Evolutionary conservation across 2,888 invertebrate species (phyloP).

Genomic region (Apamea monoglypha): DNA sequence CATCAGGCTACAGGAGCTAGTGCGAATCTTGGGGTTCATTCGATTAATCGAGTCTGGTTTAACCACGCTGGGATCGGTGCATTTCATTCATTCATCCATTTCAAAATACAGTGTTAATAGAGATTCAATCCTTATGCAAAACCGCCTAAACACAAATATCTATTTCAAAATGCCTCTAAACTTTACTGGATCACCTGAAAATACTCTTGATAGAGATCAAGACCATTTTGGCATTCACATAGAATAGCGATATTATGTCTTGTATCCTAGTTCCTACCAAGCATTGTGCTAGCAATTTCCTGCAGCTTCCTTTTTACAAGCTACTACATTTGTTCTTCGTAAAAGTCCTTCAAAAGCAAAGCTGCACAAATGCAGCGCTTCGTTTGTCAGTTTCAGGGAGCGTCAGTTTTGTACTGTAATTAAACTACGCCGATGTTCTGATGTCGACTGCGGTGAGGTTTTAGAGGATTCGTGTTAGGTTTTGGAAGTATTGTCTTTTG

Average conservation of each 20-base stretch:
- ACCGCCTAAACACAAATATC: background rate
- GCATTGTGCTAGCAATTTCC: background rate
- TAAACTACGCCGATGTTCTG: constrained; percentile 31
- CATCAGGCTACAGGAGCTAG: too few species aligned
- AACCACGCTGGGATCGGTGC: too few species aligned
- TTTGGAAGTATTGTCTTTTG: constrained; percentile 4
- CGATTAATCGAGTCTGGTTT: too few species aligned
- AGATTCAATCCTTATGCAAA: background rate
- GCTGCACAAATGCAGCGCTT: constrained; percentile 19
- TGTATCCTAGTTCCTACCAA: too few species aligned
- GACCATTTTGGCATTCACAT: too few species aligned
- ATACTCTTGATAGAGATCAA: background rate
- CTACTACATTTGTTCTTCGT: constrained; percentile 3
- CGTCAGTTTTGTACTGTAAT: constrained; percentile 41
- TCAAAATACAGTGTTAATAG: too few species aligned
- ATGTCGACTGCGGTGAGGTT: constrained; percentile 8
- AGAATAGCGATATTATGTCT: too few species aligned
- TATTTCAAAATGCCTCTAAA: background rate
- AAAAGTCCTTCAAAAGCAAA: constrained; percentile 5
- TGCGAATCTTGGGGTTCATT: too few species aligned
- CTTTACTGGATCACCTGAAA: background rate
- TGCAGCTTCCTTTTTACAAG: background rate
- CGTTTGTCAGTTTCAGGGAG: constrained; percentile 17
- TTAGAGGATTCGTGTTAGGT: constrained; percentile 5
- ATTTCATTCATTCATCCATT: too few species aligned